Evolutionary conservation across 2,113 vertebrate species (phyloP), one percentile per base, ranked within the genome.

Genomic region (Chitala chitala): DNA sequence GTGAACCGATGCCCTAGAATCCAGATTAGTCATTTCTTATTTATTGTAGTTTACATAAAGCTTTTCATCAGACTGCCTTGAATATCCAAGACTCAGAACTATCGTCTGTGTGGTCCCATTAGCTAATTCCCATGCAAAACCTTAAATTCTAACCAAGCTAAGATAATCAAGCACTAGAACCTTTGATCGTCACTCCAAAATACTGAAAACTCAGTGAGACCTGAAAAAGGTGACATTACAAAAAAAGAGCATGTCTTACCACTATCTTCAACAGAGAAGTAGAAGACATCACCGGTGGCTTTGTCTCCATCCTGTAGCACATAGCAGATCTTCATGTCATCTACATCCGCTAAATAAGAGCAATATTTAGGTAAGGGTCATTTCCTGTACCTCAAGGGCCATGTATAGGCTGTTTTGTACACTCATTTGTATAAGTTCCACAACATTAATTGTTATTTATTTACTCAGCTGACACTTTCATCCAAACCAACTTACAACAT

Each of bases 291-390:
- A 82, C 88, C 92, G 9, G 91, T 91, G 51, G 91, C 90, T 69
- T 91, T 93, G 40, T 85, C 81, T 71, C 89, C 86, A 1, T 87
- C 88, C 79, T 84, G 85, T 78, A 94, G 88, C 64, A 93, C 78
- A 44, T 94, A 94, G 82, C 92, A 94, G 80, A 94, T 90, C 81
- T 92, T 93, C 91, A 93, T 89, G 70, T 93, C 92, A 81, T 94
- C 90, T 12, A 94, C 87, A 84, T 94, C 93, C 81, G 89, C 93
- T 94, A 80, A 15, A 85, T 87, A 75, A 71, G 69, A 82, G 80
- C 70, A 0, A 77, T 2, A 53, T 40, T 64, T 31, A 17, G 31
- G 15, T 46, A 7, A 40, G 31, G 6, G 15, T 26, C 20, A 12
- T 33, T 33, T n/a, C 26, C 3, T 38, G 38, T 40, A 71, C 9